Base-by-base conservation (phyloP, 2,888 invertebrate species). In the Volucella inanis region DNA sequence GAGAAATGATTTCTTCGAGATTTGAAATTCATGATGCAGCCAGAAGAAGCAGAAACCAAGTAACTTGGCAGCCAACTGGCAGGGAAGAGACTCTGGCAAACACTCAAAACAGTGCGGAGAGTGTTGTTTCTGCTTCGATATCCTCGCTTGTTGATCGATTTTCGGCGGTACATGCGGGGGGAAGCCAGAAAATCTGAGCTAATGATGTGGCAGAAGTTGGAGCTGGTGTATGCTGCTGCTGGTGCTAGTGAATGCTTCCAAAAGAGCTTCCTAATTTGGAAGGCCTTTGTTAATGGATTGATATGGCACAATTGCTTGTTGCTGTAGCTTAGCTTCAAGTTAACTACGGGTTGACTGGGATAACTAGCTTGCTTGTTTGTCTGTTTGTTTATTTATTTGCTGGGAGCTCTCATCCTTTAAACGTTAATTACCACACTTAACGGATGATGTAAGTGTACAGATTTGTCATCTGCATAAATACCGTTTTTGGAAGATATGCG, bases 1-100 rank as follows among this genome's bases (percentile, higher is more conserved):
- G 79, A 87, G 87, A 82, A 83, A 87, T 87, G 86, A 86, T 87
- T 87, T 86, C 86, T 82, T 78, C 82, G 77, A 82, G 82, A 86
- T 86, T 86, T 81, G 52, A 78, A 82, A 86, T 78, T 86, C 86
- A 82, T 82, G 86, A 86, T 77, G 77, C 76, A 39, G 47, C 43
- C 22, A 31, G 61, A 43, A 38, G 57, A 10, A 3, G 38, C 22
- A 31, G 47, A 49, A 18, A n/a, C 18, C 15, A 11, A 18, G 61
- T 41, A 47, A 43, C 31, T 31, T 31, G 31, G 31, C 31, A 31
- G 31, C 31, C 6, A 31, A 31, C 31, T 6, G 31, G 31, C 31
- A 31, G 31, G 22, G 49, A 41, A 59, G 65, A 49, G 31, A 18
- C 10, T 10, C 15, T 6, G 12, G 31, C 38, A 22, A 31, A 31